Percentiles rank a stretch among this genome's conserved stretches.
These are phyloP conservation scores for Procambarus virginalis DNA, from an alignment of 1,140 invertebrate species.

Conservation along the genomic window DNA sequence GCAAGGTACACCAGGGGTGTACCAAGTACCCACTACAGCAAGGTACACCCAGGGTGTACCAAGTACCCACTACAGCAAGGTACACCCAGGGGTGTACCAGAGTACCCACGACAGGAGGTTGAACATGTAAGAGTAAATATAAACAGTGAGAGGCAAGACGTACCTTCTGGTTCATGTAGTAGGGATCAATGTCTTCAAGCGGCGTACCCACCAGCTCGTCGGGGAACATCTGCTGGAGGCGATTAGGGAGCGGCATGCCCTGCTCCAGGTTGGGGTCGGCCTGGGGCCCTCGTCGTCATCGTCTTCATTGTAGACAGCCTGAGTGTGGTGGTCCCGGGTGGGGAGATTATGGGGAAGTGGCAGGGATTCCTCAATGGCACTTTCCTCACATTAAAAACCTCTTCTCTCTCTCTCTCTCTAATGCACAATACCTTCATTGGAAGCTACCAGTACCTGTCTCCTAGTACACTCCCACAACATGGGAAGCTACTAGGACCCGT, in stretches of 20 bases:
- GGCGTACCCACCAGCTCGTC: constrained; percentile 92
- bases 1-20: no score
- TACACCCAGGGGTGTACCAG: no score
- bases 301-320: constrained; percentile 81
- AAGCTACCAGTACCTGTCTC: no score
- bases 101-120: no score
- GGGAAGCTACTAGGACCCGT: no score
- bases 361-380: background rate
- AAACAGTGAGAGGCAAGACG: constrained; percentile 70
- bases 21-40: no score
- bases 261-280: constrained; percentile 94
- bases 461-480: no score
- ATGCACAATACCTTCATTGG: no score
- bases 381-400: background rate
- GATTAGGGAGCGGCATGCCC: constrained; percentile 79
- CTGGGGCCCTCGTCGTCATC: constrained; percentile 95
- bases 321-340: background rate
- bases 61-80: no score
- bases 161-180: constrained; percentile 93
- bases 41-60: no score
- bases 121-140: no score
- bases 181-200: constrained; percentile 95
- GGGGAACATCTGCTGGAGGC: constrained; percentile 91
- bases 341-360: background rate
- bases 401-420: no score